phyloP scores from a whole-genome alignment of 1,140 invertebrate species.

The Portunus trituberculatus region DNA sequence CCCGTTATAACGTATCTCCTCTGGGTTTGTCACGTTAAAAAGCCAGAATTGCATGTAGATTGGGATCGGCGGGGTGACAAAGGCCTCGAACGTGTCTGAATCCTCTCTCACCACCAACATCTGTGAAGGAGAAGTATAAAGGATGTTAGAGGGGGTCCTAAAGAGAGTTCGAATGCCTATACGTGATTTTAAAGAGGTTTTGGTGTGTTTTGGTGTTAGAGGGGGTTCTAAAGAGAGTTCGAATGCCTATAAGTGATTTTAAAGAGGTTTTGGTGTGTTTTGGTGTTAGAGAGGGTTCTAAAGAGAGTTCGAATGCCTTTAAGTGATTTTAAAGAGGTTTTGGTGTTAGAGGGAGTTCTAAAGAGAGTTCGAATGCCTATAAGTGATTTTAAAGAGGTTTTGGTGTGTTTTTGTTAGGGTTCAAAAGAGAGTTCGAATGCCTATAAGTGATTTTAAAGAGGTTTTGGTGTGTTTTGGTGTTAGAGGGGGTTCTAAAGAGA shows the following conservation, averaged over 20 bases:
- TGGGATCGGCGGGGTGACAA: slow-evolving; percentile 80
- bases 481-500: no score
- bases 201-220: neutral
- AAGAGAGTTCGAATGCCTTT: neutral
- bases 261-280: neutral
- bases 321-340: neutral
- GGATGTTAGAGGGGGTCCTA: no score
- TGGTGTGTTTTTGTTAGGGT: neutral
- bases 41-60: slow-evolving; percentile 82
- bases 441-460: neutral
- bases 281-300: no score
- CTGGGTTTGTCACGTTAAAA: slow-evolving; percentile 82
- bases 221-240: no score
- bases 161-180: neutral
- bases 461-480: neutral
- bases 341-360: neutral
- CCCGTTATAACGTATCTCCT: slow-evolving; percentile 80
- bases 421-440: neutral
- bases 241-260: neutral
- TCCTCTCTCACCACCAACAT: slow-evolving; percentile 54
- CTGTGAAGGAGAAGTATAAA: slow-evolving; percentile 47
- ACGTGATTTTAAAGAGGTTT: neutral
- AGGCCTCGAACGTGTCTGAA: slow-evolving; percentile 62
- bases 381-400: neutral
- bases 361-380: neutral